Percentiles rank a stretch among this genome's conserved stretches.
Evolutionary conservation across 1,140 invertebrate species (phyloP).

Genomic region (Eriocheir sinensis): DNA sequence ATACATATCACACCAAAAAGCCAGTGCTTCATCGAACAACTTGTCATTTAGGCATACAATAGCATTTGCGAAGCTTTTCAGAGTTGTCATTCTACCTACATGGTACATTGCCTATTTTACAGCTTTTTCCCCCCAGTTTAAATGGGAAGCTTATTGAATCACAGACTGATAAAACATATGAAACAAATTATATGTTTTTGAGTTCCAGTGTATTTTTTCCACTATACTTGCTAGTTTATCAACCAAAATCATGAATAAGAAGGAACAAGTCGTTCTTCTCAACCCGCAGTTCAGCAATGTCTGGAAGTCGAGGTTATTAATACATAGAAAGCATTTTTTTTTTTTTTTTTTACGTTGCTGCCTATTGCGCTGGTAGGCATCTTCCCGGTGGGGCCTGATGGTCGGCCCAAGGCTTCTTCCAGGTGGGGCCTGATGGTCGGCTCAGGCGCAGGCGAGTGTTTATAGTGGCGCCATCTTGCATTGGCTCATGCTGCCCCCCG

Average conservation of each 20-base stretch:
- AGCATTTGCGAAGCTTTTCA: not conserved
- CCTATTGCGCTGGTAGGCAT: too few relatives aligned
- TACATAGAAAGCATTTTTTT: too few relatives aligned
- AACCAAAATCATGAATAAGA: constrained; percentile 25
- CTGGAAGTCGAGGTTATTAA: not conserved
- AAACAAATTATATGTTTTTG: constrained; percentile 2
- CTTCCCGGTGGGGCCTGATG: too few relatives aligned
- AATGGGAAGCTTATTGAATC: constrained; percentile 13
- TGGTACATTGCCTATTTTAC: not conserved
- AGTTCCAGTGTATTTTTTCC: constrained; percentile 14
- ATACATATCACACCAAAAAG: constrained; percentile 1
- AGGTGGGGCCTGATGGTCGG: too few relatives aligned
- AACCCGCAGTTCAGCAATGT: constrained; percentile 24
- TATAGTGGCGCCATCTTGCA: too few relatives aligned
- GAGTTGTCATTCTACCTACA: not conserved
- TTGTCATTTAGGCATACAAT: constrained; percentile 2
- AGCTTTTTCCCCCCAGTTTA: constrained; percentile 7
- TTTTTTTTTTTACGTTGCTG: too few relatives aligned
- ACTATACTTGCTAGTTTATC: constrained; percentile 14
- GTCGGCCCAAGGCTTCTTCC: too few relatives aligned
- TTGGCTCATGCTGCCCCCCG: too few relatives aligned
- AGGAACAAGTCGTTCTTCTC: not conserved
- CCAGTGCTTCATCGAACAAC: not conserved
- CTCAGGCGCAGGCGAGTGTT: too few relatives aligned
- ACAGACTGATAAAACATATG: constrained; percentile 15